A percentile compares a stretch with the other conserved stretches of the same genome.
phyloP scores from a whole-genome alignment of 2,888 invertebrate genomes.

The Aproaerema taeniolella region DNA sequence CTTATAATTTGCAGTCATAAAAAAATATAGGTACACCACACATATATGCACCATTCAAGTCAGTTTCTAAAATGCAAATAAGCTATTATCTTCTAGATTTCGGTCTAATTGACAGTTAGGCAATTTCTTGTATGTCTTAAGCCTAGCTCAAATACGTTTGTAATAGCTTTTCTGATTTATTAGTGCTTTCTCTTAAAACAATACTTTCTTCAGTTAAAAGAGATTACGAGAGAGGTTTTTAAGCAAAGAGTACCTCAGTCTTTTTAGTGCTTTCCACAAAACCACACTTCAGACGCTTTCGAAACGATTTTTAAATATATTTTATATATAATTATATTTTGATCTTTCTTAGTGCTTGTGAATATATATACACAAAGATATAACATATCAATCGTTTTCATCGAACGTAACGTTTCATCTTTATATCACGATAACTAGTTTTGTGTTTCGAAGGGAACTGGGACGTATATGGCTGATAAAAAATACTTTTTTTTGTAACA shows the following conservation, averaged over 20 bases:
- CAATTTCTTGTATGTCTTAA: conserved; percentile 30
- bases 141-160: conserved; percentile 30
- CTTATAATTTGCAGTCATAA: conserved; percentile 10
- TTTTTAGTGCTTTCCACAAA: neutral
- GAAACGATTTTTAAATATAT: too few species aligned
- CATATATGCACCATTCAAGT: too few species aligned
- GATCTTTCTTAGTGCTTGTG: too few species aligned
- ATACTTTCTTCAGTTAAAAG: conserved; percentile 16
- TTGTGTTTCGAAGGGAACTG: too few species aligned
- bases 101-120: conserved; percentile 30
- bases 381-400: too few species aligned
- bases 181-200: conserved; percentile 55
- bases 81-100: conserved; percentile 19
- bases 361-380: too few species aligned
- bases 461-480: too few species aligned
- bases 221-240: conserved; percentile 41
- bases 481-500: too few species aligned
- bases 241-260: neutral
- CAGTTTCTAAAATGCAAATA: conserved; percentile 28
- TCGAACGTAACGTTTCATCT: too few species aligned
- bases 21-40: neutral
- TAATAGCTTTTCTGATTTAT: conserved; percentile 28
- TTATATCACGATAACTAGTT: too few species aligned
- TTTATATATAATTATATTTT: too few species aligned
- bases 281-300: too few species aligned